Conservation (phyloP, 2,797 vertebrate species). For the Rhinichthys osculus region DNA sequence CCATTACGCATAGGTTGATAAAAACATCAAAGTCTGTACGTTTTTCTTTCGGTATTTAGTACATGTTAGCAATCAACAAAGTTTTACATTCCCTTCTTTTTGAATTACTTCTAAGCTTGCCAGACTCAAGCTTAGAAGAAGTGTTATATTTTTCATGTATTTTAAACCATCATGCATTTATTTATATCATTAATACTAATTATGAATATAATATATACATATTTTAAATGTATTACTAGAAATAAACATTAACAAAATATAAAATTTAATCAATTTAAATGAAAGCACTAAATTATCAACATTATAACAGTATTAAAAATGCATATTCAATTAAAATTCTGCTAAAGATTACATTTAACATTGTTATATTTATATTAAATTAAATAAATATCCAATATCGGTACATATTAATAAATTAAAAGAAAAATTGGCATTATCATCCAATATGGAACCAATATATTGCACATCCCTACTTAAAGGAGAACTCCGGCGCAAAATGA, state of each 20-base stretch:
- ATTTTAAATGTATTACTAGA: not conserved
- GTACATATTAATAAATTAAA: not conserved
- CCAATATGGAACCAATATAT: not conserved
- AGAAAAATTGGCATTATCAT: not conserved
- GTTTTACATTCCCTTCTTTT: slow-evolving; percentile 4
- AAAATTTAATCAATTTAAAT: not conserved
- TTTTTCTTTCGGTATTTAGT: slow-evolving; percentile 15
- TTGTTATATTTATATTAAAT: not conserved
- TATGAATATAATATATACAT: not conserved
- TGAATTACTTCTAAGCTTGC: not conserved
- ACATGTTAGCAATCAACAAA: slow-evolving; percentile 11
- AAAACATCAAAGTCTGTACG: slow-evolving; percentile 35
- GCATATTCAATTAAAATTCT: not conserved
- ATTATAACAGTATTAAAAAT: not conserved
- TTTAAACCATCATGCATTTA: not conserved
- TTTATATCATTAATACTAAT: not conserved
- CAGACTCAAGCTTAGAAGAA: not conserved
- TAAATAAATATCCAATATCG: slow-evolving; percentile 4
- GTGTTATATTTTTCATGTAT: not conserved
- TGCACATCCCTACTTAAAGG: not conserved
- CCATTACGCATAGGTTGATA: slow-evolving; percentile 26
- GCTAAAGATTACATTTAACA: not conserved
- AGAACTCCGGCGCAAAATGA: no score
- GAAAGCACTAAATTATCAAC: not conserved
- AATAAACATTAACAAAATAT: not conserved